Base-by-base conservation (phyloP, 2,797 vertebrate genomes). In the Botia kubotai region DNA sequence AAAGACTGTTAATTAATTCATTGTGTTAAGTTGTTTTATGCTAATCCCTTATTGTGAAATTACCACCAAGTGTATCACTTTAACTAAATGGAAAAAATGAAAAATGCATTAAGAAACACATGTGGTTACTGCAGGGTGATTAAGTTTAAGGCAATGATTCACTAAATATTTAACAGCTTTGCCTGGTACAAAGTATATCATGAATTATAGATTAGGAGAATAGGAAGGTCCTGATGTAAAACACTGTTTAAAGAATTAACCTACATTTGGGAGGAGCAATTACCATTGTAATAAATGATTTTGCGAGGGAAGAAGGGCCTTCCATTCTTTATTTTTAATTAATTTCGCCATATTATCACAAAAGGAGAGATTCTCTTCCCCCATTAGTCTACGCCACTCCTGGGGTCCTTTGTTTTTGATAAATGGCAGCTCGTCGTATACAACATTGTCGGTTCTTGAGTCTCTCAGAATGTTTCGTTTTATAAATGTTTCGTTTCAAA, bases 111-210 rank as follows among this genome's bases (percentile, higher is more conserved):
- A 86, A 84, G 87, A 84, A 90, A 91, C 93, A 90, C 89, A 89
- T 88, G 91, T 90, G 91, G 93, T 93, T 93, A 93, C 93, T 91
- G 91, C 87, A 91, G 92, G 90, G 91, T 94, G 93, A 95, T 94
- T 94, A 94, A 93, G 91, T 94, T 94, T 93, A 91, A 90, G 82
- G 92, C 92, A 90, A 93, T 94, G 92, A 94, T 91, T 94, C 92
- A 93, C 94, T 95, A 94, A 94, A 95, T 95, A 94, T 95, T 95
- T 94, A 95, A 95, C 92, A 95, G 93, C 93, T 95, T 94, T 94
- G 93, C 93, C 93, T 94, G 91, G 92, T 94, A 92, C 93, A 95
- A 94, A 95, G 93, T 94, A 93, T 94, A 94, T 93, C 91, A 94
- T 95, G 92, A 95, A 95, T 94, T 93, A 95, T 95, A 94, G 89